A percentile compares a stretch with the other conserved stretches of the same genome.
Evolutionary conservation across 2,888 invertebrate genomes (phyloP).

Genomic region (Ennomos erosarius): DNA sequence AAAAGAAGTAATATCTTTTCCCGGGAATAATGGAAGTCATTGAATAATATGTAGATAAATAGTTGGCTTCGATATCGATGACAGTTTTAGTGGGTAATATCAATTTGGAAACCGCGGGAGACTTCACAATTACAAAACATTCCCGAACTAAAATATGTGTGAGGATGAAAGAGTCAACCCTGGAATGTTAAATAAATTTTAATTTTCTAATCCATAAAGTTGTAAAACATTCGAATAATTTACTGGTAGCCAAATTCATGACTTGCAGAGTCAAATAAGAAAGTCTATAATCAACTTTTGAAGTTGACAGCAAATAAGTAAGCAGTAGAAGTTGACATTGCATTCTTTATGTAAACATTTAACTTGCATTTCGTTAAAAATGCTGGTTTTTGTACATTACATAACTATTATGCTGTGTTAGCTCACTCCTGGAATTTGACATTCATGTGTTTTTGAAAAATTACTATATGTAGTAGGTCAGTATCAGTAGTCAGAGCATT

Average conservation of each 20-base stretch:
- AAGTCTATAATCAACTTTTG: background rate
- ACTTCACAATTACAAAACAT: conserved; percentile 13
- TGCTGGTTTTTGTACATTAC: background rate
- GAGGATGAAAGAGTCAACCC: conserved; percentile 1
- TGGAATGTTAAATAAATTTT: conserved; percentile 10
- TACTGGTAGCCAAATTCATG: too few species aligned
- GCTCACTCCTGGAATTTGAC: too few species aligned
- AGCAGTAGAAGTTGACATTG: background rate
- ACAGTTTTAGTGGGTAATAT: conserved; percentile 25
- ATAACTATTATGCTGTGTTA: too few species aligned
- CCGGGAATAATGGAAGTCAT: conserved; percentile 12
- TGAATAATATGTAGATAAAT: conserved; percentile 28
- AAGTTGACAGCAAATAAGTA: conserved; percentile 1
- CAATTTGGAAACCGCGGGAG: conserved; percentile 26
- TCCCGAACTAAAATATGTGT: conserved; percentile 8
- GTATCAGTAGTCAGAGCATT: too few species aligned
- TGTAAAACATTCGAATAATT: too few species aligned
- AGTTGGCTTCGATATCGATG: conserved; percentile 18
- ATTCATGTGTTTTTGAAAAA: too few species aligned
- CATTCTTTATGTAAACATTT: background rate
- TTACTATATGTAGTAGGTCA: too few species aligned
- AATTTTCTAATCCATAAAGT: conserved; percentile 1
- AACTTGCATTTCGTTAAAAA: background rate
- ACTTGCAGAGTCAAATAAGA: too few species aligned
- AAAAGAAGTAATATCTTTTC: conserved; percentile 2